phyloP scores from a whole-genome alignment of 2,113 vertebrate genomes.

The Corythornis madagascariensis region DNA sequence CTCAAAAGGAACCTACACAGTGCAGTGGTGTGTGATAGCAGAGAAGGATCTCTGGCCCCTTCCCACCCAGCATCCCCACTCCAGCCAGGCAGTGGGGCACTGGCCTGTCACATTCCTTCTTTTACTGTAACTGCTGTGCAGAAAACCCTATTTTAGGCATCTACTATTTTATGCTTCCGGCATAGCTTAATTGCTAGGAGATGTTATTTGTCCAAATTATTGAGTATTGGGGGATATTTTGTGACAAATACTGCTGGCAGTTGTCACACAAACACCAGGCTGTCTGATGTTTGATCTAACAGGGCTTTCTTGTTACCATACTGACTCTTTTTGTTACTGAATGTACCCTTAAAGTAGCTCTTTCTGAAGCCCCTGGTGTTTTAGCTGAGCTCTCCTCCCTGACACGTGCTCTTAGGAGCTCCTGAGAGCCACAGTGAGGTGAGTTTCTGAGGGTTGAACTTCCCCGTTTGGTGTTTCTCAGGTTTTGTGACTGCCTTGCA shows the following conservation, averaged over 20 bases:
- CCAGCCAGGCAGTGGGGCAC: neutral
- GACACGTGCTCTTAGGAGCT: neutral
- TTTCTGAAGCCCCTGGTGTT: neutral
- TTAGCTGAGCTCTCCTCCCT: neutral
- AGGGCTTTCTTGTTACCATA: neutral
- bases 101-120: neutral
- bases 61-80: rapidly evolving
- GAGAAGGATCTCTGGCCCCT: neutral
- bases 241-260: neutral
- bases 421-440: neutral
- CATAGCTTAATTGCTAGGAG: neutral
- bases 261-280: neutral
- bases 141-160: slow-evolving; percentile 17
- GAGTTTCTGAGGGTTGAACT: neutral
- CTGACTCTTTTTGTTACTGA: neutral
- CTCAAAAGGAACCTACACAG: neutral
- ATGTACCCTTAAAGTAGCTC: neutral
- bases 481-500: neutral
- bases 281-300: neutral
- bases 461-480: neutral
- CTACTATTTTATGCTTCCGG: neutral
- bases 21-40: neutral
- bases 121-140: neutral
- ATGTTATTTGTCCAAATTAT: neutral
- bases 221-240: neutral